Conservation (phyloP, 2,113 vertebrate genomes). For the Penelope pileata region DNA sequence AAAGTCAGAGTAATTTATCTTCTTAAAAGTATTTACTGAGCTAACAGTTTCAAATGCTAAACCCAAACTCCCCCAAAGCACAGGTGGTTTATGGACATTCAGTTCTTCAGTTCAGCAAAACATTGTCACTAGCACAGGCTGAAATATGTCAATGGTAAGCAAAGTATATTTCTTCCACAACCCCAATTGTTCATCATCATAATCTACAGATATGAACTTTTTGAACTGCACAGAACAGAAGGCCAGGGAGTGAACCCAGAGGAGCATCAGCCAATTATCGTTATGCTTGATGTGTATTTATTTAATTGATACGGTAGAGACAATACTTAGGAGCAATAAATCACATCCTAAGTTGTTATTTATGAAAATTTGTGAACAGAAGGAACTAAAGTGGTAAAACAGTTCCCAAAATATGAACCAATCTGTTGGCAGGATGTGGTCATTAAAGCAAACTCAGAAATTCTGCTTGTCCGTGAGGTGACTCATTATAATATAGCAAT, state of each 20-base stretch:
- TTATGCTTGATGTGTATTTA: constrained; percentile 22
- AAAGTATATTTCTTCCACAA: neutral
- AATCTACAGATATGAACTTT: neutral
- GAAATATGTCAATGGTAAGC: neutral
- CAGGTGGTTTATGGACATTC: constrained; percentile 8
- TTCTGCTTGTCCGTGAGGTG: neutral
- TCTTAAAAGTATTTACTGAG: neutral
- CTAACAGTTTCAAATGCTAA: neutral
- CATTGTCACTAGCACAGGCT: neutral
- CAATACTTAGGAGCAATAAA: neutral
- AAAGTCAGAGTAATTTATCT: neutral
- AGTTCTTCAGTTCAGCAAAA: neutral
- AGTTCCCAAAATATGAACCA: neutral
- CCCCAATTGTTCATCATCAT: neutral
- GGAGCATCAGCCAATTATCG: neutral
- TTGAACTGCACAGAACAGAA: constrained; percentile 15
- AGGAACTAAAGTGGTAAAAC: neutral
- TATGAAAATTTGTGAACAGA: neutral
- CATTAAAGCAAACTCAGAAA: neutral
- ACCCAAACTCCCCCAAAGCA: neutral
- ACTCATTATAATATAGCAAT: neutral
- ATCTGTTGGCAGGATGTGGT: neutral
- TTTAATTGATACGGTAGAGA: neutral
- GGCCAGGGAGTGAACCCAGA: neutral
- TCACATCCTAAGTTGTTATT: neutral